phyloP scores from a whole-genome alignment of 2,113 vertebrate species.

The Excalfactoria chinensis region DNA sequence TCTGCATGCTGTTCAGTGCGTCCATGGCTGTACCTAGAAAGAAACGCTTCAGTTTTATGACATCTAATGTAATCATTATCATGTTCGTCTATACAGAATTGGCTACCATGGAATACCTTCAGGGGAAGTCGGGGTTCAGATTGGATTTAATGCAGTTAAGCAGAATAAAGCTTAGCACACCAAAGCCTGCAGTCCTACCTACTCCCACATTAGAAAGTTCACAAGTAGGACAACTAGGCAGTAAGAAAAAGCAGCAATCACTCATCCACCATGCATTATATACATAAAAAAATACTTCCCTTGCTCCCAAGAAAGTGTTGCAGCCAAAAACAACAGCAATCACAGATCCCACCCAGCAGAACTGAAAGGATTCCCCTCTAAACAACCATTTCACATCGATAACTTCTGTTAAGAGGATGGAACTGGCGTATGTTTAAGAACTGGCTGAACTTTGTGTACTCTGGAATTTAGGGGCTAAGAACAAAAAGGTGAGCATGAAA shows the following conservation, averaged over 20 bases:
- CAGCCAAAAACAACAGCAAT: neutral
- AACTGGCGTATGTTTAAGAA: neutral
- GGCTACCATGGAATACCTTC: neutral
- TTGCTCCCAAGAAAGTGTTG: neutral
- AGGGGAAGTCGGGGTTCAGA: neutral
- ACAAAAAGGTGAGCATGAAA: fast-evolving
- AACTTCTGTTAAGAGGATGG: neutral
- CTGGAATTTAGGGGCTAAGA: no score
- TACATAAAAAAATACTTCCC: no score
- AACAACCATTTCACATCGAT: fast-evolving
- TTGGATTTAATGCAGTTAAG: neutral
- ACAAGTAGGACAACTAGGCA: neutral
- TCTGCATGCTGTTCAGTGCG: constrained; percentile 99
- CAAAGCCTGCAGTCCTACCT: neutral
- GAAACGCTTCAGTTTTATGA: neutral
- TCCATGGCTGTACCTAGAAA: constrained; percentile 96
- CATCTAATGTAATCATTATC: neutral
- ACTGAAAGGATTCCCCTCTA: neutral
- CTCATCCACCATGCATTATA: neutral
- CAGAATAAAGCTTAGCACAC: neutral
- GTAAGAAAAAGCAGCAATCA: neutral
- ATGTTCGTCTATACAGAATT: neutral
- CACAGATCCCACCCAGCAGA: neutral
- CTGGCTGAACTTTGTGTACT: neutral
- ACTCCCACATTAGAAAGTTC: neutral